phyloP scores from a whole-genome alignment of 2,888 invertebrate genomes.

The Cecidostiba fungosa region DNA sequence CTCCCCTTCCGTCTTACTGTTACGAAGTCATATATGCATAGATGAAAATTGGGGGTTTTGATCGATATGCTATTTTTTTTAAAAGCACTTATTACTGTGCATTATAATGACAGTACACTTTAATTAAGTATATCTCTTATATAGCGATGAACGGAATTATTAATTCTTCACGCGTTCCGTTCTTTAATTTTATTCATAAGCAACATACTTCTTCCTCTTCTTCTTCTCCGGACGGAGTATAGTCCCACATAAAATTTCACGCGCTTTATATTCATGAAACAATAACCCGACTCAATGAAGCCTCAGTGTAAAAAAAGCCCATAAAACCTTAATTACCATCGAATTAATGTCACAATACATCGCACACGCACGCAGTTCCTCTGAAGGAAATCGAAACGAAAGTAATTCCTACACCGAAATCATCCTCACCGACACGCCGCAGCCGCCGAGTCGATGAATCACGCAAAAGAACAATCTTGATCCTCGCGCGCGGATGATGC shows the following conservation, averaged over 20 bases:
- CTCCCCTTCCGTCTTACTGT: constrained; percentile 23
- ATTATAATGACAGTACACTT: neutral
- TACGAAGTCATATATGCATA: constrained; percentile 23
- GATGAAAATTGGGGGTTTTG: neutral
- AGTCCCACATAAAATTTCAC: constrained; percentile 17
- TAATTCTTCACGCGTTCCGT: neutral
- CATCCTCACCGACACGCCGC: too few relatives aligned
- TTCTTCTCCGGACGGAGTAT: neutral
- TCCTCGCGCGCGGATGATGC: constrained; percentile 47
- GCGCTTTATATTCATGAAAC: constrained; percentile 19
- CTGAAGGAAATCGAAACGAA: constrained; percentile 31
- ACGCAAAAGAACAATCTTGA: constrained; percentile 43
- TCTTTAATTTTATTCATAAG: constrained; percentile 9
- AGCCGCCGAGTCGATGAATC: constrained; percentile 45
- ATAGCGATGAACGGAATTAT: neutral
- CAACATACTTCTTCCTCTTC: neutral
- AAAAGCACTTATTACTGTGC: neutral
- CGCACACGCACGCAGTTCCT: neutral
- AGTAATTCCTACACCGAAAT: constrained; percentile 36
- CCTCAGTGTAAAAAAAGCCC: neutral
- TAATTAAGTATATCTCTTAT: neutral
- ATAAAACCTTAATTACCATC: constrained; percentile 50
- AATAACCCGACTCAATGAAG: neutral
- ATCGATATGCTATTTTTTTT: neutral
- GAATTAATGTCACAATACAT: constrained; percentile 46